Evolutionary conservation across 2,888 invertebrate species (phyloP).

Genomic region (Arge pagana): DNA sequence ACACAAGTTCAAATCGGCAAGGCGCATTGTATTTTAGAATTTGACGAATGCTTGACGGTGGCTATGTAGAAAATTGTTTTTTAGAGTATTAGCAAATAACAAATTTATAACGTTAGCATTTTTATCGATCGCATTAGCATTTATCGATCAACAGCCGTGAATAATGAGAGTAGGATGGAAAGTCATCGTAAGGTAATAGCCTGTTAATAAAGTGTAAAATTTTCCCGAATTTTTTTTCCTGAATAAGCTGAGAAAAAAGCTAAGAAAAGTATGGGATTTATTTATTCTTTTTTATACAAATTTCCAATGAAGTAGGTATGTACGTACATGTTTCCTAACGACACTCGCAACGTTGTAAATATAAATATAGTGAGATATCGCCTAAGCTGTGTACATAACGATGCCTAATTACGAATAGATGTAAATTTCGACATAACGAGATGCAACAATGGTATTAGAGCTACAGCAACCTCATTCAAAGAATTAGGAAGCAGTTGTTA

Average conservation of each 20-base stretch:
- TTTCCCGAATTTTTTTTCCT: not conserved
- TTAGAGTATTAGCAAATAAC: slow-evolving; percentile 1
- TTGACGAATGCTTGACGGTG: too few relatives aligned
- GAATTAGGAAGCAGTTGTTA: not conserved
- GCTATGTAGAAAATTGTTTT: slow-evolving; percentile 5
- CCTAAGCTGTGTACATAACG: slow-evolving; percentile 35
- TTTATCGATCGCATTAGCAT: not conserved
- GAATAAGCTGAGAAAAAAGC: too few relatives aligned
- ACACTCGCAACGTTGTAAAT: slow-evolving; percentile 23
- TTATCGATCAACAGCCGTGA: not conserved
- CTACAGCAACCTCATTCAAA: slow-evolving; percentile 4
- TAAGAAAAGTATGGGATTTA: too few relatives aligned
- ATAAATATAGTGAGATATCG: slow-evolving; percentile 35
- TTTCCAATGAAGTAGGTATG: slow-evolving; percentile 27
- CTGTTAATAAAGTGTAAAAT: slow-evolving; percentile 3
- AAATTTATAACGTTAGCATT: slow-evolving; percentile 6
- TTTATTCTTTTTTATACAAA: slow-evolving; percentile 16
- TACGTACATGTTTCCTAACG: slow-evolving; percentile 23
- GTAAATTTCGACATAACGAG: not conserved
- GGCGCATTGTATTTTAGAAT: not conserved
- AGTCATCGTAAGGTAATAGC: not conserved
- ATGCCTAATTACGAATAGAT: slow-evolving; percentile 29
- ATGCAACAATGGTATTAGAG: slow-evolving; percentile 3
- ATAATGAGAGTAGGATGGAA: slow-evolving; percentile 2
- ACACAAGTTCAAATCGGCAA: not conserved